Evolutionary conservation across 2,888 invertebrate genomes (phyloP), one percentile per base, ranked within the genome.

Genomic region (Pecten maximus): DNA sequence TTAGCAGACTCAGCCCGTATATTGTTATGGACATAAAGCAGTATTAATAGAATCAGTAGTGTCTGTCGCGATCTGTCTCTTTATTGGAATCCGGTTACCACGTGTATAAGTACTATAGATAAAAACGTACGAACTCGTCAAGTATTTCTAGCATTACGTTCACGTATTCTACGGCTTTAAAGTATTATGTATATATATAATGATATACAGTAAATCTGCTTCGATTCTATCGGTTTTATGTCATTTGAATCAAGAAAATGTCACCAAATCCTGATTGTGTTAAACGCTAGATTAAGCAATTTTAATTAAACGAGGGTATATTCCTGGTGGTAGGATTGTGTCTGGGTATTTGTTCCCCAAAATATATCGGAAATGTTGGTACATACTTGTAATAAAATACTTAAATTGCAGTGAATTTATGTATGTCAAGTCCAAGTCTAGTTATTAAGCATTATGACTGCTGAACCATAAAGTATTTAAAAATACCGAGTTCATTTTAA

Each of bases 11-110:
- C 28, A 0, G 23, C 74, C 74, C 8, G 12, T 28, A 74, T 10
- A 74, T 74, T 74, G 74, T 74, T 28, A 74, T 15, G 19, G 23
- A 15, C 8, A 35, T 74, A 74, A 74, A 35, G 8, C 28, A 28
- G 74, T 74, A 74, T 74, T 28, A 74, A 74, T 74, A 35, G 74
- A 19, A 74, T 6, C 74, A 8, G 74, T 74, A 35, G 28, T 74
- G 35, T 74, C 23, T 28, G 74, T 74, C 74, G 74, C 74, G 74
- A 74, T 10, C 74, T 35, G 74, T 74, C 74, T 35, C 35, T 74
- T 74, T 74, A 35, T 74, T 74, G 35, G 74, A 28, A 74, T 28
- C 74, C 74, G 35, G 35, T 74, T 74, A 74, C 74, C 74, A 74
- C 74, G 74, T 74, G 74, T 74, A 19, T 54, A 54, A 54, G 74